Conservation (phyloP, 2,888 invertebrate species). For the Drosophila basisetae region DNA sequence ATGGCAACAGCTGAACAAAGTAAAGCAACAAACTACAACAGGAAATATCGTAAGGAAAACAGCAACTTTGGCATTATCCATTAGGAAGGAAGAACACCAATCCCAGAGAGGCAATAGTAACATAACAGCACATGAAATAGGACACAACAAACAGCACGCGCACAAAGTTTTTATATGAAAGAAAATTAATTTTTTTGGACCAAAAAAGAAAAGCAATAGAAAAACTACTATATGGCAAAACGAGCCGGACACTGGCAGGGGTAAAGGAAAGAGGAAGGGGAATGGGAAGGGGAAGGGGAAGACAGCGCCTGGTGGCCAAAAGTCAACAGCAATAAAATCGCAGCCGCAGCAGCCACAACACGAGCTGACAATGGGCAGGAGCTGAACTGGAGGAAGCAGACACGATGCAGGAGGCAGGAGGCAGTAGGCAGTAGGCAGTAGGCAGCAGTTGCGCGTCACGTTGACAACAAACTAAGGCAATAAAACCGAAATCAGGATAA, state of each 20-base stretch:
- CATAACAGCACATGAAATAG: slow-evolving; percentile 10
- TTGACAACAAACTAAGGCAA: slow-evolving; percentile 67
- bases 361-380: slow-evolving; percentile 60
- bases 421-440: slow-evolving; percentile 13
- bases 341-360: slow-evolving; percentile 60
- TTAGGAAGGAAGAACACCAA: slow-evolving; percentile 22
- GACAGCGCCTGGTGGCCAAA: slow-evolving; percentile 50
- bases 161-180: slow-evolving; percentile 70
- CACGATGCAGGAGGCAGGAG: slow-evolving; percentile 3
- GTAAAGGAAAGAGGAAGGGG: not conserved
- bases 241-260: slow-evolving; percentile 23
- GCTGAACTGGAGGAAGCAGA: slow-evolving; percentile 2
- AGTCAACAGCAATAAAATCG: slow-evolving; percentile 77
- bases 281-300: not conserved
- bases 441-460: slow-evolving; percentile 39
- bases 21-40: slow-evolving; percentile 31
- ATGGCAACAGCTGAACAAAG: slow-evolving; percentile 51
- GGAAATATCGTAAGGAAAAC: not conserved
- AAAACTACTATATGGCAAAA: slow-evolving; percentile 57
- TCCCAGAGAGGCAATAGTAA: slow-evolving; percentile 8
- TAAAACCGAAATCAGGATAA: slow-evolving; percentile 80
- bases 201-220: slow-evolving; percentile 48
- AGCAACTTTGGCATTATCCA: slow-evolving; percentile 11
- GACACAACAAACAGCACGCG: slow-evolving; percentile 71
- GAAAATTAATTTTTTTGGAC: slow-evolving; percentile 67